Base-by-base conservation (phyloP, 1,140 invertebrate species). In the Trissolcus basalis region DNA sequence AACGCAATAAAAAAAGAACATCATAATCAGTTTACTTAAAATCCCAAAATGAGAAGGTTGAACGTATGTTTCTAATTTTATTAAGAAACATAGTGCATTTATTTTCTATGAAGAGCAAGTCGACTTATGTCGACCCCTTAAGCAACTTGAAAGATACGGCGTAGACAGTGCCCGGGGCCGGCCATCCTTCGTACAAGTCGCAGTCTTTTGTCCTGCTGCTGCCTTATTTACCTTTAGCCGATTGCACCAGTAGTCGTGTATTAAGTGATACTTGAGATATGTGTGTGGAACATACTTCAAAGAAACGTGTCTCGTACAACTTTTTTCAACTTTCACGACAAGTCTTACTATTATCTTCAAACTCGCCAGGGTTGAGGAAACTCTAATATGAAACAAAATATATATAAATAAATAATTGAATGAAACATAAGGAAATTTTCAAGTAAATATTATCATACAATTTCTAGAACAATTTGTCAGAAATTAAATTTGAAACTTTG, bases 161-260 rank as follows among this genome's bases (percentile, higher is more conserved):
- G 54, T 74, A 82, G 82, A 83, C 81, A 77, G 43, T 65, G 82
- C 83, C 79, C 48, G 53, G 63, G 80, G 72, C 75, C 55, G 58
- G 41, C 54, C 60, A 69, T 70, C 65, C 65, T 67, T 69, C 64
- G 53, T 78, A 64, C 65, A 69, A 75, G 59, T 75, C 69, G 53
- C 54, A 61, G 63, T 69, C 81, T 83, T 82, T 82, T 81, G 80
- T 81, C 79, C 78, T 77, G 59, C 11, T 49, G 45, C 60, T 79
- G 79, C 81, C 81, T 85, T 85, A 84, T 85, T 83, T 85, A 82
- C 80, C 79, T 77, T 72, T 54, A 80, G 71, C 76, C 81, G 80
- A 83, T 83, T 82, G 76, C 63, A 72, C 54, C 32, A 50, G 80
- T 65, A 79, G 69, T 68, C 69, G 75, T 72, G 61, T 73, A 81